Evolutionary conservation across 2,113 vertebrate genomes (phyloP).

Genomic region (Vanacampus margaritifer): DNA sequence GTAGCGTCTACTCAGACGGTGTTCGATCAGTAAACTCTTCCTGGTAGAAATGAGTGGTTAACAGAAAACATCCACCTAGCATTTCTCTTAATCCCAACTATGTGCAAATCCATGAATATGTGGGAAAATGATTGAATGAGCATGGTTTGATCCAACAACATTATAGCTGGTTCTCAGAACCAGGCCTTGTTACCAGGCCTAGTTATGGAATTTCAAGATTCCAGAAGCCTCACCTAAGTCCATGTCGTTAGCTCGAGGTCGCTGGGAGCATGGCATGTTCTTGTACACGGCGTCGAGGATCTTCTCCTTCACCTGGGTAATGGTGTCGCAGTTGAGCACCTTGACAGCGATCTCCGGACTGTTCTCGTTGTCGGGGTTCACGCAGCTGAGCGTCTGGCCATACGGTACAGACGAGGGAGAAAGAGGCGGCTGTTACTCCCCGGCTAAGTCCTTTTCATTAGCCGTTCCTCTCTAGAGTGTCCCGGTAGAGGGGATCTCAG

Average conservation of each 20-base stretch:
- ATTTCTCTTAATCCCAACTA: too few relatives aligned
- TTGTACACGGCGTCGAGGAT: slow-evolving; percentile 90
- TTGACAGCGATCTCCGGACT: slow-evolving; percentile 91
- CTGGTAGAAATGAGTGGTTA: too few relatives aligned
- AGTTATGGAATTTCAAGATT: neutral
- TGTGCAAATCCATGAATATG: too few relatives aligned
- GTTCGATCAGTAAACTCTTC: too few relatives aligned
- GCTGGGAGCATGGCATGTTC: slow-evolving; percentile 87
- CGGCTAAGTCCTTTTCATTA: slow-evolving; percentile 51
- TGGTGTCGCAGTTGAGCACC: slow-evolving; percentile 91
- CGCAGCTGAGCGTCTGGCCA: slow-evolving; percentile 86
- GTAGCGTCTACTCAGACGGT: too few relatives aligned
- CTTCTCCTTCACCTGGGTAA: slow-evolving; percentile 94
- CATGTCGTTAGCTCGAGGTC: slow-evolving; percentile 86
- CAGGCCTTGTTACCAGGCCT: too few relatives aligned
- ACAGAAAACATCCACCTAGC: too few relatives aligned
- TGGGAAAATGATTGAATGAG: too few relatives aligned
- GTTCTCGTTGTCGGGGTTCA: slow-evolving; percentile 93
- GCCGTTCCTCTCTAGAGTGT: slow-evolving; percentile 48
- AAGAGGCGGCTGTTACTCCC: slow-evolving; percentile 40
- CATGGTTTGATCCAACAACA: neutral
- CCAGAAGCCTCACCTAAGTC: slow-evolving; percentile 78
- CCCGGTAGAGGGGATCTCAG: slow-evolving; percentile 48
- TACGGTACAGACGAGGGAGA: neutral
- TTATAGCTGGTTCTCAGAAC: neutral